Conservation (phyloP, 2,113 vertebrate species). For the Pelmatolapia mariae region DNA sequence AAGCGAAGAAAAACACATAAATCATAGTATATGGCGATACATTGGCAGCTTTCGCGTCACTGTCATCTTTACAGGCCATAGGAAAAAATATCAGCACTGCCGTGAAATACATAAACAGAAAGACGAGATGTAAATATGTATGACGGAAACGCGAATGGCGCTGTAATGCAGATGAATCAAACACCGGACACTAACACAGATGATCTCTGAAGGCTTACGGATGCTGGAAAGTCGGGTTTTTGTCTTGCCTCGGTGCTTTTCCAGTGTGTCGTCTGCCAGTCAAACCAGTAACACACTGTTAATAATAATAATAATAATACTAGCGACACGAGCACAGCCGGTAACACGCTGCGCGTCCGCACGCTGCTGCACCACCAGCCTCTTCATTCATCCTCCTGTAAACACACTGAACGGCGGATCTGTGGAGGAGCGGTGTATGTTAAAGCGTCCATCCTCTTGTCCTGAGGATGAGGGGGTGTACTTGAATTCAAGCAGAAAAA, state of each 20-base stretch:
- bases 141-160: not conserved
- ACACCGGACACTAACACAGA: not conserved
- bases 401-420: not conserved
- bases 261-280: not conserved
- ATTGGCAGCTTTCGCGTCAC: not conserved
- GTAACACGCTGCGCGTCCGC: not conserved
- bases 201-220: slow-evolving; percentile 10
- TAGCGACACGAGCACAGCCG: not conserved
- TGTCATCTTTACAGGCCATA: not conserved
- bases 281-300: not conserved
- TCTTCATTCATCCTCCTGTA: not conserved
- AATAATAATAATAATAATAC: not conserved
- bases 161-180: not conserved
- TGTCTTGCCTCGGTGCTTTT: not conserved
- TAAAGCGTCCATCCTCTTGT: not conserved
- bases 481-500: not conserved
- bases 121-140: not conserved
- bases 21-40: not conserved
- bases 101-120: not conserved
- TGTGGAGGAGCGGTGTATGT: not conserved
- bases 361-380: not conserved
- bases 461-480: not conserved
- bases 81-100: not conserved
- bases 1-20: not conserved
- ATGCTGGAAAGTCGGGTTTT: not conserved